Percentiles rank a stretch among this genome's conserved stretches.
Evolutionary conservation across 2,113 vertebrate genomes (phyloP).

Genomic region (Ornithorhynchus anatinus): DNA sequence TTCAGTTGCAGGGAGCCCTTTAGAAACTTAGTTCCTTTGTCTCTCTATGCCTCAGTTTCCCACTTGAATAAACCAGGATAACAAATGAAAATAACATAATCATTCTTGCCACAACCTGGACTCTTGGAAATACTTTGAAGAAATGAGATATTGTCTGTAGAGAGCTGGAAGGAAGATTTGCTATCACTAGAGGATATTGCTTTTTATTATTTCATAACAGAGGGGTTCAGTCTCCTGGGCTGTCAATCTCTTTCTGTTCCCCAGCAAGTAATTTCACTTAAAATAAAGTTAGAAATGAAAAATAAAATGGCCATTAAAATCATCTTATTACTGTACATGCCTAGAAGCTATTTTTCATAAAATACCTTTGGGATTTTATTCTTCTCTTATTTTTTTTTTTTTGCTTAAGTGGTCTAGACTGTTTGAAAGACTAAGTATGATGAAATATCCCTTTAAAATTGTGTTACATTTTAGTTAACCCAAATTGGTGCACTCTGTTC

Average conservation of each 20-base stretch:
- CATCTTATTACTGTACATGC: background rate
- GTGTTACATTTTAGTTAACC: background rate
- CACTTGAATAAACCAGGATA: background rate
- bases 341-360: constrained; percentile 24
- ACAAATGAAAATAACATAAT: too few relatives aligned
- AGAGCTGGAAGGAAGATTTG: background rate
- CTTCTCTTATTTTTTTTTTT: background rate
- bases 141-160: background rate
- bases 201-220: background rate
- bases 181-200: background rate
- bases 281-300: constrained; percentile 18
- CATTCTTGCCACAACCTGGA: background rate
- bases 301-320: constrained; percentile 22
- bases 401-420: background rate
- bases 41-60: background rate
- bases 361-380: constrained; percentile 6
- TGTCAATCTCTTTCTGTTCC: background rate
- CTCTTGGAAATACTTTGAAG: fast-evolving
- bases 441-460: constrained; percentile 12
- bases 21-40: background rate
- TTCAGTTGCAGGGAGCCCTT: background rate
- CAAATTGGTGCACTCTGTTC: background rate
- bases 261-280: constrained; percentile 22
- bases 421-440: background rate
- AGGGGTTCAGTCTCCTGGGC: background rate